Percentiles rank a stretch among this genome's conserved stretches.
Conservation (phyloP, 2,888 invertebrate genomes). For the Mesoligia furuncula region DNA sequence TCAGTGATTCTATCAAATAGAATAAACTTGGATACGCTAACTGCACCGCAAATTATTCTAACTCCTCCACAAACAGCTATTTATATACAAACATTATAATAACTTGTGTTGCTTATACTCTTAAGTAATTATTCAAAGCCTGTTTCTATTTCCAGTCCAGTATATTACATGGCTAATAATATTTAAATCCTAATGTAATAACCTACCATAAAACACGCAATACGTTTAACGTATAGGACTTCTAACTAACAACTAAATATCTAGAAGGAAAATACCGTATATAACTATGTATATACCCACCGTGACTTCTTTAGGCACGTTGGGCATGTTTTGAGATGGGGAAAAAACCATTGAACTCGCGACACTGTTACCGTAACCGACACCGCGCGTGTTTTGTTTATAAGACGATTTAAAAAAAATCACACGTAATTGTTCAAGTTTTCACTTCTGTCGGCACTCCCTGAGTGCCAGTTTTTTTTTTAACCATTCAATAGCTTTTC, state of each 20-base stretch:
- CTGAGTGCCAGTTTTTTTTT: too few species aligned
- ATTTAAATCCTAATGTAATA: neutral
- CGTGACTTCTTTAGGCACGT: too few species aligned
- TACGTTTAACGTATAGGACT: conserved; percentile 2
- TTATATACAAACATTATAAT: neutral
- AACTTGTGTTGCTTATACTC: neutral
- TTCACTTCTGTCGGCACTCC: too few species aligned
- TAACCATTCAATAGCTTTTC: neutral
- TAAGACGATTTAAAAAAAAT: neutral
- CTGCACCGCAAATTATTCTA: neutral
- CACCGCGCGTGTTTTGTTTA: too few species aligned
- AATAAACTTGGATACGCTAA: neutral
- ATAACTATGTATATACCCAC: conserved; percentile 40
- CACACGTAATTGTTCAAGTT: too few species aligned
- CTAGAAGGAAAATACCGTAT: conserved; percentile 19
- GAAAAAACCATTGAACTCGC: too few species aligned
- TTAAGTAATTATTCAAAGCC: neutral
- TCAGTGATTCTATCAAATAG: neutral
- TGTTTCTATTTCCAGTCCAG: neutral
- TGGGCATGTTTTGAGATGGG: too few species aligned
- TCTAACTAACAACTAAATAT: conserved; percentile 21
- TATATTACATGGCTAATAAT: neutral
- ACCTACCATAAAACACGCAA: neutral
- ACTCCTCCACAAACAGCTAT: neutral
- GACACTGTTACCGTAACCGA: too few species aligned